Evolutionary conservation across 2,888 invertebrate genomes (phyloP).

Genomic region (Zhuqinia jingwanae): DNA sequence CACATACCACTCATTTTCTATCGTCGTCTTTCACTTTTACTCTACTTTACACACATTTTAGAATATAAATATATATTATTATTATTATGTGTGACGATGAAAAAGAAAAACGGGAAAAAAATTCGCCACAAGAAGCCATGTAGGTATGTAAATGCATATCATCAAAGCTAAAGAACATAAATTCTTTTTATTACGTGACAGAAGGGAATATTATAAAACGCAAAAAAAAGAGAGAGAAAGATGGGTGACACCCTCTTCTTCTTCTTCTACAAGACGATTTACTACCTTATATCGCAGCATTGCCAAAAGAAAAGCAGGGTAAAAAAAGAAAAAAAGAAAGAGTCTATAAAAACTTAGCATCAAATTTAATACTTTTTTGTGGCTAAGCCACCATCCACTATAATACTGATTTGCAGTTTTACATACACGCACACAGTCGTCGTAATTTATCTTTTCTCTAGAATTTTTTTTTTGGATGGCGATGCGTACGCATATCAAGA

Average conservation of each 20-base stretch:
- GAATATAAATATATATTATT: not conserved
- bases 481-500: not conserved
- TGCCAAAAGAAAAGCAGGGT: not conserved
- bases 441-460: not conserved
- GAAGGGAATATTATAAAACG: not conserved
- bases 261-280: not conserved
- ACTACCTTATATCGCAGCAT: not conserved
- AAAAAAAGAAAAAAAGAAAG: not conserved
- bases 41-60: conserved; percentile 1
- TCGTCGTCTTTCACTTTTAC: not conserved
- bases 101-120: not conserved
- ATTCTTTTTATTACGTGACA: conserved; percentile 63
- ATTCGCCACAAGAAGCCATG: conserved; percentile 24
- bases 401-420: conserved; percentile 52
- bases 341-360: not conserved
- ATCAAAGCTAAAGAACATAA: conserved; percentile 36
- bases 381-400: conserved; percentile 40
- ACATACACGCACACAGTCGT: not conserved
- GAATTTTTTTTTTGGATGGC: conserved; percentile 26
- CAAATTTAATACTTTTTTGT: conserved; percentile 28
- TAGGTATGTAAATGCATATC: not conserved
- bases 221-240: not conserved
- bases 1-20: conserved; percentile 31
- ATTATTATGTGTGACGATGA: no score
- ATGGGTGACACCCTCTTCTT: not conserved